A percentile compares a stretch with the other conserved stretches of the same genome.
These are phyloP conservation scores for Hydrolagus colliei DNA, from an alignment of 2,797 vertebrate species.

Conservation along the genomic window DNA sequence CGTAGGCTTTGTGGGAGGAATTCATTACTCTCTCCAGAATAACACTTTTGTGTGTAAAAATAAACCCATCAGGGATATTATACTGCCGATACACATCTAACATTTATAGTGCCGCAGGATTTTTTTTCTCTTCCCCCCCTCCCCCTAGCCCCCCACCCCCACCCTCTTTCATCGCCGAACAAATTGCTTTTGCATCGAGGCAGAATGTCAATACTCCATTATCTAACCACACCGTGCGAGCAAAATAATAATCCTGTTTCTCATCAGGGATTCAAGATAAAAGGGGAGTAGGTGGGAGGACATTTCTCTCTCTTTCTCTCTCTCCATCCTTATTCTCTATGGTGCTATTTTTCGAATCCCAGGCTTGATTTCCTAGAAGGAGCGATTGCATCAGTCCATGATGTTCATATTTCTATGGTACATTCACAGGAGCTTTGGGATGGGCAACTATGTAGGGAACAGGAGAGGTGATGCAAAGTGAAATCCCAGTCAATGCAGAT, in stretches of 20 bases:
- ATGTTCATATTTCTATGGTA: not conserved
- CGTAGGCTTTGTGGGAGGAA: conserved; percentile 29
- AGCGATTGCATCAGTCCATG: not conserved
- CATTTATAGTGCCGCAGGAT: not conserved
- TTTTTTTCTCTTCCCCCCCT: too few relatives aligned
- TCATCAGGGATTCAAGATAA: not conserved
- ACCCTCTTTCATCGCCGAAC: not conserved
- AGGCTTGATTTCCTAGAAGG: not conserved
- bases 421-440: not conserved
- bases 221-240: not conserved
- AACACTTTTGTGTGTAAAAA: conserved; percentile 17
- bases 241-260: not conserved
- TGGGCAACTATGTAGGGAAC: not conserved
- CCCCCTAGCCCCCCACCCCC: too few relatives aligned
- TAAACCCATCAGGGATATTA: not conserved
- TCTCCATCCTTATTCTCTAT: not conserved
- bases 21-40: conserved; percentile 17
- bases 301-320: not conserved
- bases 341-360: too few relatives aligned
- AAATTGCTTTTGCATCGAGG: not conserved
- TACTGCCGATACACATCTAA: not conserved
- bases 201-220: not conserved
- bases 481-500: not conserved
- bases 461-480: not conserved
- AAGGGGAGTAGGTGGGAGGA: not conserved